A percentile compares a stretch with the other conserved stretches of the same genome.
Evolutionary conservation across 92 coral and sea anemone species (phyloP).

Genomic region (Actinostola sp.): DNA sequence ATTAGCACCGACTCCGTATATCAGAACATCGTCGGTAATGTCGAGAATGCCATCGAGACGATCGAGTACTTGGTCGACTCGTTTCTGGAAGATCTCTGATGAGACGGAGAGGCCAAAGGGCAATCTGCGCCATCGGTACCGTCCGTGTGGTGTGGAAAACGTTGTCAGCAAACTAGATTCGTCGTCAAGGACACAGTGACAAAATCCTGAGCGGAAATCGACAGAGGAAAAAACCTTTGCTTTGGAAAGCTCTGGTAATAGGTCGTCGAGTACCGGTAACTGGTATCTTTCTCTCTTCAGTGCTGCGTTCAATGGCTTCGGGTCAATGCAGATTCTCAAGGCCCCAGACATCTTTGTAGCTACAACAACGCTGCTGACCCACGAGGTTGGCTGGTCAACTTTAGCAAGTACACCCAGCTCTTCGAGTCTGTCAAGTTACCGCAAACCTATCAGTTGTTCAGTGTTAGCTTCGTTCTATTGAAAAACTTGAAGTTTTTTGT

Average conservation of each 20-base stretch:
- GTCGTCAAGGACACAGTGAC: conserved; percentile 57
- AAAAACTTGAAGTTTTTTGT: no score
- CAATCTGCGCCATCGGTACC: conserved; percentile 52
- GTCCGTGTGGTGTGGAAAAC: conserved; percentile 50
- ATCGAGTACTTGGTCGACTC: conserved; percentile 47
- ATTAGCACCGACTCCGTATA: conserved; percentile 42
- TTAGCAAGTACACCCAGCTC: conserved; percentile 34
- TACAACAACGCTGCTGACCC: conserved; percentile 45
- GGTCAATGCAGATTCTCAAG: conserved; percentile 55
- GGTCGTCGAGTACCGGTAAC: conserved; percentile 42
- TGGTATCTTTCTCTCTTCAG: conserved; percentile 44
- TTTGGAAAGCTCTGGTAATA: conserved; percentile 36
- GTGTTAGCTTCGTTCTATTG: no score
- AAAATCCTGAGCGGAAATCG: conserved; percentile 37
- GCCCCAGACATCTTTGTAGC: conserved; percentile 60
- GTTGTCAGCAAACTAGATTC: no score
- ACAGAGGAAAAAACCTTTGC: conserved; percentile 30
- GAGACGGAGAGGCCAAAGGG: conserved; percentile 58
- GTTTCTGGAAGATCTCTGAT: no score
- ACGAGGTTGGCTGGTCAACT: conserved; percentile 53
- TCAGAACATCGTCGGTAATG: conserved; percentile 55
- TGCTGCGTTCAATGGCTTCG: conserved; percentile 24
- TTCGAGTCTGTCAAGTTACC: conserved; percentile 30
- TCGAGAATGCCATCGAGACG: conserved; percentile 44
- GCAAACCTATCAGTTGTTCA: no score